A percentile compares a stretch with the other conserved stretches of the same genome.
phyloP scores from a whole-genome alignment of 2,797 vertebrate genomes.

The Accipiter fasciatus region DNA sequence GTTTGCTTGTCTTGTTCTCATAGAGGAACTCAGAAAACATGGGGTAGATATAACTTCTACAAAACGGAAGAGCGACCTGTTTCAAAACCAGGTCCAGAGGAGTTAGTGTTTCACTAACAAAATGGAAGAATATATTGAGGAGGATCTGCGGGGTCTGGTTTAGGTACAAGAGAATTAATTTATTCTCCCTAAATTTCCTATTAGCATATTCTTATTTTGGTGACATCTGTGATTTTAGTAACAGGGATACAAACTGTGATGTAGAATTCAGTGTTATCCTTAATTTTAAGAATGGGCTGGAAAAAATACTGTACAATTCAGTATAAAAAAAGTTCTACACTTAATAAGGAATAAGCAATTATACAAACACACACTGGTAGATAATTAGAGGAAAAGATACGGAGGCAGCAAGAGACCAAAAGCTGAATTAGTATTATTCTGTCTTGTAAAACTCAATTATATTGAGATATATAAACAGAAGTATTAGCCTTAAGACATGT shows the following conservation, averaged over 20 bases:
- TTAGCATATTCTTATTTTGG: not conserved
- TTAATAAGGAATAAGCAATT: not conserved
- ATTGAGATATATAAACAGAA: conserved; percentile 16
- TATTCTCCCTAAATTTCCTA: not conserved
- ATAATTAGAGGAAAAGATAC: not conserved
- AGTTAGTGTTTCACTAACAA: not conserved
- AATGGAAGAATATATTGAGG: not conserved
- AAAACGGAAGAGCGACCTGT: not conserved
- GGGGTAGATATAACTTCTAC: not conserved
- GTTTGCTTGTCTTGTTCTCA: not conserved
- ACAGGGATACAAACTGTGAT: not conserved
- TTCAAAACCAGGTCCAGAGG: not conserved
- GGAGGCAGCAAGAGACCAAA: not conserved
- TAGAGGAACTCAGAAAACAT: not conserved
- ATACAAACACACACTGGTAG: not conserved
- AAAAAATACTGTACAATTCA: not conserved
- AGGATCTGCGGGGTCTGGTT: not conserved
- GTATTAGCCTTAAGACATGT: not conserved
- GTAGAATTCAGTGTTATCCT: not conserved
- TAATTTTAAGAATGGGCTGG: not conserved
- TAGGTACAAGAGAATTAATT: not conserved
- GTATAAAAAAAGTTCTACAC: not conserved
- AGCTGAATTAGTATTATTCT: conserved; percentile 2
- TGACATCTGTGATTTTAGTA: not conserved
- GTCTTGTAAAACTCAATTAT: conserved; percentile 16